Evolutionary conservation across 2,113 vertebrate genomes (phyloP).

Genomic region (Hippocampus comes): DNA sequence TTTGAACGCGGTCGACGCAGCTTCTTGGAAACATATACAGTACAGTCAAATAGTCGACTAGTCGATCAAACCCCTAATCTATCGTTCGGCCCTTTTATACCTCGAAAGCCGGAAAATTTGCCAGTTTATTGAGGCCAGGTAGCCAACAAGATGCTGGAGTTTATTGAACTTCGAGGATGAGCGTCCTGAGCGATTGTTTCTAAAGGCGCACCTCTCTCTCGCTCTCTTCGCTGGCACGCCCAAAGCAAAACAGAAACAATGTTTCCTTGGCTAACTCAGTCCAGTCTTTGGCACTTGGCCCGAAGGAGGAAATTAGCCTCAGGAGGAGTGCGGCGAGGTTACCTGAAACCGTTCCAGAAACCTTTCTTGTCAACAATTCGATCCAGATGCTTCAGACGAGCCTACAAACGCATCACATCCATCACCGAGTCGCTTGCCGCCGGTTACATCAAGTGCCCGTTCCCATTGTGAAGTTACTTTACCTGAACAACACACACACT

Average conservation of each 20-base stretch:
- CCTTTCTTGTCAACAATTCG: constrained; percentile 55
- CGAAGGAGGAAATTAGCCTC: constrained; percentile 53
- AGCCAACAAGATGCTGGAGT: background rate
- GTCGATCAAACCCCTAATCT: background rate
- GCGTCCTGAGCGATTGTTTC: background rate
- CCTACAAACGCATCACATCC: constrained; percentile 43
- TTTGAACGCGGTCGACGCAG: no score
- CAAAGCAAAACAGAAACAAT: constrained; percentile 40
- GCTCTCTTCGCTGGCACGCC: background rate
- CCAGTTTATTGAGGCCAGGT: background rate
- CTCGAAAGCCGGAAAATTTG: background rate
- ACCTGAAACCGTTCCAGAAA: constrained; percentile 58
- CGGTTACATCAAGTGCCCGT: constrained; percentile 8
- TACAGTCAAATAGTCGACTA: background rate
- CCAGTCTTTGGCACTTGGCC: constrained; percentile 27
- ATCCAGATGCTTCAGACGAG: constrained; percentile 64
- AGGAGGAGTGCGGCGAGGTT: constrained; percentile 45
- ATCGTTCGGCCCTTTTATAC: background rate
- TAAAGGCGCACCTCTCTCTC: background rate
- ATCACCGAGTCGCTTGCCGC: constrained; percentile 22
- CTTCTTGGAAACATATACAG: background rate
- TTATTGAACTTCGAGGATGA: background rate
- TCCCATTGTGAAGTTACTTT: background rate
- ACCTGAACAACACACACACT: background rate
- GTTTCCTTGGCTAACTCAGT: constrained; percentile 41